Conservation (phyloP, 2,113 vertebrate species). For the Platycercus adscitus region DNA sequence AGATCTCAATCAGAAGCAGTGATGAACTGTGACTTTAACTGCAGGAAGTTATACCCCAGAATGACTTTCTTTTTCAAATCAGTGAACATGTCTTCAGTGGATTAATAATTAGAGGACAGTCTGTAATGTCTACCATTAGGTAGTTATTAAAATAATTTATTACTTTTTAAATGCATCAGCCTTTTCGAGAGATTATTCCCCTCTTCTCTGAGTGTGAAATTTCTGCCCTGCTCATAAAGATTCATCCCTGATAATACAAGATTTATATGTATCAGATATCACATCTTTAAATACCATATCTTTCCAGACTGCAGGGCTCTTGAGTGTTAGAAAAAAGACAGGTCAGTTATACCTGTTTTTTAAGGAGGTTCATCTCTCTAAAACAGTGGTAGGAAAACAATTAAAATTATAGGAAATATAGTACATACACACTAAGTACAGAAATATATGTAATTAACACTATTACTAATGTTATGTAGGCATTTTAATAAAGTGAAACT, state of each 20-base stretch:
- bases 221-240: not conserved
- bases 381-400: not conserved
- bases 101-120: constrained; percentile 43
- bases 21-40: not conserved
- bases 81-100: not conserved
- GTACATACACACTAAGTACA: not conserved
- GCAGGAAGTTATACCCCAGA: not conserved
- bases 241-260: not conserved
- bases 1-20: not conserved
- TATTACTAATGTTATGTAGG: not conserved
- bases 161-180: constrained; percentile 1
- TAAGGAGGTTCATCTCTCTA: not conserved
- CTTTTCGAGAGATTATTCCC: constrained; percentile 7
- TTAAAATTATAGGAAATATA: not conserved
- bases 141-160: constrained; percentile 38
- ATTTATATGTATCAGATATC: not conserved
- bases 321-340: not conserved
- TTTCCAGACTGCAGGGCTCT: not conserved
- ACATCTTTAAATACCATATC: constrained; percentile 3
- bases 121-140: not conserved
- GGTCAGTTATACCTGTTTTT: not conserved
- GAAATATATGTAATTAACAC: not conserved
- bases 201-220: not conserved
- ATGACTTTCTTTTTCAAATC: not conserved
- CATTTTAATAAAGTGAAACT: not conserved